phyloP scores from a whole-genome alignment of 2,888 invertebrate genomes.

The Epinotia bilunana region DNA sequence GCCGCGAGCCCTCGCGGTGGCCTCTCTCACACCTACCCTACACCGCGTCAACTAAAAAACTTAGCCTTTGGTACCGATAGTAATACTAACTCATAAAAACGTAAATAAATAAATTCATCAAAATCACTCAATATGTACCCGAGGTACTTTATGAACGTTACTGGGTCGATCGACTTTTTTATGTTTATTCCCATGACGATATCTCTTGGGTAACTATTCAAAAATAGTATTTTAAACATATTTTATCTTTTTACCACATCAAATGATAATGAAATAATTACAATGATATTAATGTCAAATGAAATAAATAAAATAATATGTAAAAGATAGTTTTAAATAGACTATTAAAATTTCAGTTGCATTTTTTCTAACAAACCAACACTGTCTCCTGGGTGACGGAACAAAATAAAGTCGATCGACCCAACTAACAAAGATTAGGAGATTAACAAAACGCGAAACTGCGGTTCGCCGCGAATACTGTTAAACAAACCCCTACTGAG shows the following conservation, averaged over 20 bases:
- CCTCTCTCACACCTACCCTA: too few species aligned
- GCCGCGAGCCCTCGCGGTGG: constrained; percentile 47
- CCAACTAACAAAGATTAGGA: constrained; percentile 9
- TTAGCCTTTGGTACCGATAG: constrained; percentile 47
- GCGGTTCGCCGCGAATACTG: constrained; percentile 18
- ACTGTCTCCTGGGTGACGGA: not conserved
- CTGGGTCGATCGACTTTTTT: constrained; percentile 6
- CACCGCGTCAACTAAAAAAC: constrained; percentile 38
- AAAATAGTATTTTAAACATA: not conserved
- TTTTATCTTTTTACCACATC: not conserved
- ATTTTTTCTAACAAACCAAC: not conserved
- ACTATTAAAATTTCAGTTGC: not conserved
- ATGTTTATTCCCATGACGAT: not conserved
- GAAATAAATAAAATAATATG: too few species aligned
- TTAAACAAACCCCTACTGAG: constrained; percentile 26
- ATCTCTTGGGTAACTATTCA: not conserved
- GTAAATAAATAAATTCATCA: constrained; percentile 41
- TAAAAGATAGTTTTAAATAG: not conserved
- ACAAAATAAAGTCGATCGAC: not conserved
- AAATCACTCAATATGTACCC: constrained; percentile 36
- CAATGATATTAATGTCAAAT: too few species aligned
- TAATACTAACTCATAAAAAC: constrained; percentile 43
- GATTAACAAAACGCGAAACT: constrained; percentile 1
- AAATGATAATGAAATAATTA: not conserved
- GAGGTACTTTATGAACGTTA: not conserved